Evolutionary conservation across 1,140 invertebrate genomes (phyloP), one percentile per base, ranked within the genome.

Genomic region (Zaprionus ghesquierei): DNA sequence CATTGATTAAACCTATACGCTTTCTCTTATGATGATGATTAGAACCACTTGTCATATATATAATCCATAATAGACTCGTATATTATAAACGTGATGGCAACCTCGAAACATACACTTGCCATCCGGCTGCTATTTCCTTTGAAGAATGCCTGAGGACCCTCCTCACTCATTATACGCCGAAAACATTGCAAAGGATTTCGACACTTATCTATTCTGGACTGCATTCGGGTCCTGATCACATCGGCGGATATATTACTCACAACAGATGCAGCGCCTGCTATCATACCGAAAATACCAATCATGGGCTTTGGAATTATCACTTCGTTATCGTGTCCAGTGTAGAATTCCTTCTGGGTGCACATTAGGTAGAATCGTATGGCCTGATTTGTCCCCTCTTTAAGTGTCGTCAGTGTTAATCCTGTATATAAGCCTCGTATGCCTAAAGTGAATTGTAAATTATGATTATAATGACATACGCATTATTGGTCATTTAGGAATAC

Each of bases 361-460:
- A 99, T 97, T 2, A 99, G 97, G 93, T 96, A 99, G 93, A 99
- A 99, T 55, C 98, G 93, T 60, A 99, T 99, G 0, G 98, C 98
- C 93, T 99, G 98, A 93, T 99, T 99, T 33, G 96, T 96, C 69
- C 98, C 98, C 93, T 99, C 98, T 93, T 99, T 99, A 84, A 99
- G 94, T 69, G 99, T 97, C 1, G 98, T 99, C 0, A 98, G 96
- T 2, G 96, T 95, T 4, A 99, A 86, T 49, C 98, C 98, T 93
- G 99, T 97, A 92, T 99, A 99, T 5, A 97, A 94, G 6, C 98
- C 98, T 68, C 95, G 94, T 61, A 99, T 89, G 1, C 77, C 78
- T 80, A 33, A 29, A 31, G 56, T 12, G 15, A 18, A 27, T 8
- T 23, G 3, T 15, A 15, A 41, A 15, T 41, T 15, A 2, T n/a